Evolutionary conservation across 53 echinoderm and acorn worm species (phyloP).

Genomic region (Patiria pectinifera): DNA sequence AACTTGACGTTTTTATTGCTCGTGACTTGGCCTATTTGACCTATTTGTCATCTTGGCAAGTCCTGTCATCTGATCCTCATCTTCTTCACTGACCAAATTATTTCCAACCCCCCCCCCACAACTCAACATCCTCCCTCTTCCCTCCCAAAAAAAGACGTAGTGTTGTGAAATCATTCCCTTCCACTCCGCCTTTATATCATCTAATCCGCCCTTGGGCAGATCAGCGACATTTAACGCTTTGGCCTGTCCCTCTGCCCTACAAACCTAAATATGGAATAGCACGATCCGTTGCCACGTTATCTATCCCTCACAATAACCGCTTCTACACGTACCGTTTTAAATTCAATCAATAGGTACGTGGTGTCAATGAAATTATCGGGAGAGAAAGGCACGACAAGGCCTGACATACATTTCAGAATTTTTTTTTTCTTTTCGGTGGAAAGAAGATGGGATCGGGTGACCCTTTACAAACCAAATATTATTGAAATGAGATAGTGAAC

Average conservation of each 20-base stretch:
- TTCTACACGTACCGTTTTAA: not conserved
- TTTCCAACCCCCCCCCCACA: not conserved
- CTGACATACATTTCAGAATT: not conserved
- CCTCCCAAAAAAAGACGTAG: not conserved
- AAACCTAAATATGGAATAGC: slow-evolving; percentile 44
- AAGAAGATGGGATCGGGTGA: slow-evolving; percentile 32
- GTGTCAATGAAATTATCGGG: slow-evolving; percentile 28
- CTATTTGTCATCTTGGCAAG: not conserved
- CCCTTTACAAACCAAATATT: slow-evolving; percentile 48
- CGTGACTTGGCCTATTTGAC: not conserved
- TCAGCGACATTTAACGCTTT: not conserved
- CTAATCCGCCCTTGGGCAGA: not conserved
- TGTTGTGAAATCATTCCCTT: not conserved
- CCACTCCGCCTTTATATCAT: not conserved
- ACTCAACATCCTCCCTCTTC: not conserved
- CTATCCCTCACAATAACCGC: slow-evolving; percentile 8
- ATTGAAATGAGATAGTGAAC: slow-evolving; percentile 49
- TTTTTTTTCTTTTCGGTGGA: not conserved
- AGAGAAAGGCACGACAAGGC: not conserved
- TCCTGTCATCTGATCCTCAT: not conserved
- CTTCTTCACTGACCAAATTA: not conserved
- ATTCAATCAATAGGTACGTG: slow-evolving; percentile 53
- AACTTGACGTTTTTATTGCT: not conserved
- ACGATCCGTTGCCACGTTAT: not conserved
- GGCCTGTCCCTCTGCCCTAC: not conserved